Evolutionary conservation across 35 echinoderm and acorn worm genomes (phyloP).

Genomic region (Lytechinus pictus): DNA sequence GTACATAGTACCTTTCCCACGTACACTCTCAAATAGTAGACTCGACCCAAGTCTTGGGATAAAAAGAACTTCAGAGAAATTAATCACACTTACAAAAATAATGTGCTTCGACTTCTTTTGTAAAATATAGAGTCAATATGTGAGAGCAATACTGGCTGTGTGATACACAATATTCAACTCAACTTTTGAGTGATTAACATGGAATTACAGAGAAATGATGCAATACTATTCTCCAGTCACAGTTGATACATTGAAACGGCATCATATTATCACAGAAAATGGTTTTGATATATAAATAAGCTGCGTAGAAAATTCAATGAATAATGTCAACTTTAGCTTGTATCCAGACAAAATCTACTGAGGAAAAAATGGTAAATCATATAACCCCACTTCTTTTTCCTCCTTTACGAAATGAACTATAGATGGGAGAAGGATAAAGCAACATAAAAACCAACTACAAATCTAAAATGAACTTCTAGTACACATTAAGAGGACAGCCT

Average conservation of each 20-base stretch:
- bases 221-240: background rate
- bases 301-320: constrained; percentile 3
- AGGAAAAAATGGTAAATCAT: background rate
- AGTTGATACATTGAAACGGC: background rate
- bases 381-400: background rate
- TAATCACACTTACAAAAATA: background rate
- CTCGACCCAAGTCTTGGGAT: background rate
- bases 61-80: background rate
- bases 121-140: constrained; percentile 9
- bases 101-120: background rate
- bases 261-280: background rate
- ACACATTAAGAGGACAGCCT: background rate
- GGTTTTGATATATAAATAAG: background rate
- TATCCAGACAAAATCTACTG: background rate
- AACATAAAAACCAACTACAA: background rate
- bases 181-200: background rate
- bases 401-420: background rate
- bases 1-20: background rate
- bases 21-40: background rate
- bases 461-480: background rate
- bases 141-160: background rate
- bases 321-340: background rate
- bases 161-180: background rate
- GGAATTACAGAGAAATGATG: background rate
- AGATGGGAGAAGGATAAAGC: background rate